A percentile compares a stretch with the other conserved stretches of the same genome.
phyloP scores from a whole-genome alignment of 2,113 vertebrate genomes.

The Lepus europaeus region DNA sequence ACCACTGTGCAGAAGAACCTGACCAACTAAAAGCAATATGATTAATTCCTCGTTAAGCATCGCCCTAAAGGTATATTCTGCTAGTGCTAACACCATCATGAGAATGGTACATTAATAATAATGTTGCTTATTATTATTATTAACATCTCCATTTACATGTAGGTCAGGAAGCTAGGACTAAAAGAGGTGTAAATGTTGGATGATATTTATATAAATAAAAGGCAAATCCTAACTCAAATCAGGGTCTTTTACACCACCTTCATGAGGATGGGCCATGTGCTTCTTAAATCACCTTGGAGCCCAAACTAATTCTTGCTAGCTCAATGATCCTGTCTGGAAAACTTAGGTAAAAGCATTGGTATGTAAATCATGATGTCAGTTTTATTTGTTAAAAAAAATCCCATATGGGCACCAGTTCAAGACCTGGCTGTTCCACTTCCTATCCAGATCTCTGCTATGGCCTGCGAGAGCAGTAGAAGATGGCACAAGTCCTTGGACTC shows the following conservation, averaged over 20 bases:
- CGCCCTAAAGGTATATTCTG: not conserved
- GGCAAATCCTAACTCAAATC: not conserved
- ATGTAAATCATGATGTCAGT: not conserved
- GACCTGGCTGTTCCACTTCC: too few species aligned
- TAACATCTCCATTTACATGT: not conserved
- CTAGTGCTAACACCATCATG: not conserved
- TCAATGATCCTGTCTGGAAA: not conserved
- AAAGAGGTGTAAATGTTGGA: conserved; percentile 6
- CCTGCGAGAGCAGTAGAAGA: too few species aligned
- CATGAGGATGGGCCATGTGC: not conserved
- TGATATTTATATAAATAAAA: not conserved
- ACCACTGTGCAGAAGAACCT: not conserved
- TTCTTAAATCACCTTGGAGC: not conserved
- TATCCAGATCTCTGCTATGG: too few species aligned
- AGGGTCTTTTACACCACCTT: not conserved
- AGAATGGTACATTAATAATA: not conserved
- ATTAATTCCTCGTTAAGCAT: not conserved
- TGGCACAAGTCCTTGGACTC: too few species aligned
- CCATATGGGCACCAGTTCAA: too few species aligned
- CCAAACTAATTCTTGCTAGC: not conserved
- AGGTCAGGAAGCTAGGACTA: not conserved
- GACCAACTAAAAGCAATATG: not conserved
- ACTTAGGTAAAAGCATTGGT: not conserved
- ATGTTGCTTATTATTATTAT: not conserved
- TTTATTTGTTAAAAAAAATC: not conserved